Conservation (phyloP, 2,113 vertebrate genomes). For the Talpa occidentalis region DNA sequence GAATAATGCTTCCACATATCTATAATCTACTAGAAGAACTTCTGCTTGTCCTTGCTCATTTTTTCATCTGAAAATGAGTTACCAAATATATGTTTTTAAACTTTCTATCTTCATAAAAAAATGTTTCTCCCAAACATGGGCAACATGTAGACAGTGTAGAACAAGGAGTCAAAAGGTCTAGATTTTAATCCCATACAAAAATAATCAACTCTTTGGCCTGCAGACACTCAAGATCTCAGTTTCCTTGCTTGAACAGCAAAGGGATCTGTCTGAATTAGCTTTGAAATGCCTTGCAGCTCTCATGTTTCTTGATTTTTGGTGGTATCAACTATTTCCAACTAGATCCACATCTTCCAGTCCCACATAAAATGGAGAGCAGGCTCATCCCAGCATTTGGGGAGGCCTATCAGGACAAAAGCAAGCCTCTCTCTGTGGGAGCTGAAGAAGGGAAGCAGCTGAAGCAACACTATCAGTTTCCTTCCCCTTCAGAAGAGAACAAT, state of each 20-base stretch:
- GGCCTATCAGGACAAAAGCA: constrained; percentile 56
- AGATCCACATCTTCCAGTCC: constrained; percentile 8
- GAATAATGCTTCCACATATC: background rate
- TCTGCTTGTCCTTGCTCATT: background rate
- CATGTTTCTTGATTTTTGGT: background rate
- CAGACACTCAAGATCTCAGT: background rate
- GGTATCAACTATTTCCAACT: background rate
- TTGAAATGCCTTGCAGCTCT: background rate
- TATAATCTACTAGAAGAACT: background rate
- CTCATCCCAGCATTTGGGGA: constrained; percentile 30
- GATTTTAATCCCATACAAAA: background rate
- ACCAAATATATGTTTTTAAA: background rate
- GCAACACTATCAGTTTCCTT: constrained; percentile 78
- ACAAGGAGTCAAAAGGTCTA: background rate
- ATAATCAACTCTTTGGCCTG: background rate
- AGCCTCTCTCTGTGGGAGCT: constrained; percentile 71
- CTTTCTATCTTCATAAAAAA: constrained; percentile 38
- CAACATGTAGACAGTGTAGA: background rate
- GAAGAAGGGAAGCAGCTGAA: constrained; percentile 75
- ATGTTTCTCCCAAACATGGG: background rate
- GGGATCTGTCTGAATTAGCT: background rate
- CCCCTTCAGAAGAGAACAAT: constrained; percentile 72
- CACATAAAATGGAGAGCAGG: constrained; percentile 65
- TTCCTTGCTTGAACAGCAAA: background rate
- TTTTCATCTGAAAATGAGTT: background rate